These are phyloP conservation scores for Tetragonula carbonaria DNA, from an alignment of 2,888 invertebrate species.

Conservation along the genomic window DNA sequence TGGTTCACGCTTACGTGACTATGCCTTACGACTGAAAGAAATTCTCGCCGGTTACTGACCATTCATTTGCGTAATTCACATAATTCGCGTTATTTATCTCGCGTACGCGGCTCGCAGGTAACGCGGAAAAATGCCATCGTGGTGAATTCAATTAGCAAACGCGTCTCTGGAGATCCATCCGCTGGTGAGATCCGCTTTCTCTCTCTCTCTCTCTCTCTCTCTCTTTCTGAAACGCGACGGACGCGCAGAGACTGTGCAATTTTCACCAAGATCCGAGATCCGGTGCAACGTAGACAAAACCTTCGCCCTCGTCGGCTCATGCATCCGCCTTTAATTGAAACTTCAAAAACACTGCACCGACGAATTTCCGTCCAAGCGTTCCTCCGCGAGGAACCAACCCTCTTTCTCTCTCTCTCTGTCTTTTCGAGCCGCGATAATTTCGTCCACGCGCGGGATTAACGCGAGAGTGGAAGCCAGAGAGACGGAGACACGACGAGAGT, in stretches of 20 bases:
- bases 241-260: constrained; percentile 36
- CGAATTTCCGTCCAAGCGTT: constrained; percentile 33
- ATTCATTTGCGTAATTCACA: constrained; percentile 19
- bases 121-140: constrained; percentile 43
- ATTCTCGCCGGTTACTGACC: background rate
- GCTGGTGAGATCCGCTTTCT: background rate
- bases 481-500: constrained; percentile 13
- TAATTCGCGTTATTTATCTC: constrained; percentile 32
- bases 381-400: background rate
- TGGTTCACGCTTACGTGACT: background rate
- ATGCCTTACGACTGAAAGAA: constrained; percentile 13
- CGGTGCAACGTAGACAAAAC: background rate
- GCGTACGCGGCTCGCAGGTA: constrained; percentile 11
- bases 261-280: constrained; percentile 28
- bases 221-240: background rate
- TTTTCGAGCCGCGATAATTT: constrained; percentile 52
- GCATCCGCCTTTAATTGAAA: constrained; percentile 43
- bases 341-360: constrained; percentile 48
- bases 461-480: background rate
- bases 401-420: background rate
- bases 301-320: background rate
- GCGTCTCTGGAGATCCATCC: constrained; percentile 40
- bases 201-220: background rate
- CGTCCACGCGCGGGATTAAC: constrained; percentile 51
- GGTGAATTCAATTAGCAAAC: constrained; percentile 42